phyloP scores from a whole-genome alignment of 2,113 vertebrate genomes.

The Pelodiscus sinensis region DNA sequence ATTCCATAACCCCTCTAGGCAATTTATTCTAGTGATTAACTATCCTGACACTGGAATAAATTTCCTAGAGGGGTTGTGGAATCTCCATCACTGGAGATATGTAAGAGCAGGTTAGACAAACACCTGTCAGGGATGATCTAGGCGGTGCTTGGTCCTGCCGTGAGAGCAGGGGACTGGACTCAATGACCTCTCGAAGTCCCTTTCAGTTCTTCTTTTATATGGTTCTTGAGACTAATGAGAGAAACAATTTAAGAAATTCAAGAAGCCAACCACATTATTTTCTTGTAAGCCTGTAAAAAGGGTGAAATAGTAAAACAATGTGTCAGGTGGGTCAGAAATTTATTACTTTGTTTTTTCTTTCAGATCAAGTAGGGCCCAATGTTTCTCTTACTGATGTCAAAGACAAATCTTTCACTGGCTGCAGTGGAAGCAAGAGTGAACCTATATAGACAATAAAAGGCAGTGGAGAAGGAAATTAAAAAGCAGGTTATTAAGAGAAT shows the following conservation, averaged over 20 bases:
- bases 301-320: not conserved
- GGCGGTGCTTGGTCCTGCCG: too few relatives aligned
- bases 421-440: not conserved
- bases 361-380: not conserved
- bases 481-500: not conserved
- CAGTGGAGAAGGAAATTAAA: not conserved
- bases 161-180: too few relatives aligned
- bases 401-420: not conserved
- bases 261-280: not conserved
- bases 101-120: too few relatives aligned
- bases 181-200: too few relatives aligned
- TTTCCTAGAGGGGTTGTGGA: too few relatives aligned
- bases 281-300: not conserved
- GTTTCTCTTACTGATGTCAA: constrained; percentile 17
- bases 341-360: not conserved
- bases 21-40: too few relatives aligned
- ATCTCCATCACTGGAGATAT: too few relatives aligned
- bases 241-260: constrained; percentile 11
- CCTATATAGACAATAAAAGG: constrained; percentile 2
- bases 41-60: too few relatives aligned
- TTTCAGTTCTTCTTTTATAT: too few relatives aligned
- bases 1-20: too few relatives aligned
- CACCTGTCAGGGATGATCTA: too few relatives aligned
- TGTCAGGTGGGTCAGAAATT: not conserved
- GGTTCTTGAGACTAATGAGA: not conserved